Base-by-base conservation (phyloP, 2,797 vertebrate genomes). In the Peromyscus eremicus region DNA sequence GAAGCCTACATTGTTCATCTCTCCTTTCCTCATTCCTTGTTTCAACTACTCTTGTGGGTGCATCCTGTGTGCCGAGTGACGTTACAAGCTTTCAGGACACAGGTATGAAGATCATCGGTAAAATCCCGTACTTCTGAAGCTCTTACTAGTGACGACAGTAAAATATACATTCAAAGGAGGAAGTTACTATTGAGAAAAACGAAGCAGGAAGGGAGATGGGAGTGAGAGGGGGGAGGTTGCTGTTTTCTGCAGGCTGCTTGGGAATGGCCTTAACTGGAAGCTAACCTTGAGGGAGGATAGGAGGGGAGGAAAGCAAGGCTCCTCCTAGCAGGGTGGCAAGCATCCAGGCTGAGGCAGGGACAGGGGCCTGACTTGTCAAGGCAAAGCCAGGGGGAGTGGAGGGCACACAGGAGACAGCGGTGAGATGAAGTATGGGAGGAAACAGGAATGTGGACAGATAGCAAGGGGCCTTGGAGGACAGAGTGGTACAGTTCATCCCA, bases 41-140 rank as follows among this genome's bases (percentile, higher is more conserved):
- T 43, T 66, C 29, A 68, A 57, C 25, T 84, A 52, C 16, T n/a
- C 5, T 70, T 70, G 71, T 83, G 89, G 83, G n/a, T 75, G 32
- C 23, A 16, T 92, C 76, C 40, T 79, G 8, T 49, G 21, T 91
- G 21, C 83, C 40, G 32, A 75, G 11, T 34, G 64, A 90, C 76
- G 12, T 57, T 88, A 17, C 90, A 82, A 23, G 13, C n/a, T 21
- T n/a, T 23, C 62, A 83, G 71, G 75, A 73, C 75, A 73, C 27
- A 91, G 11, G 93, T 79, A 7, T 57, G 29, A 84, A 91, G 29
- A 87, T 81, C 70, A 62, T 73, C 62, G 73, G 70, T 83, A 73
- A 83, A 94, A 34, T 27, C 8, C 43, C 40, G 10, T 8, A 73
- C 14, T 76, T 23, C 52, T 80, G 32, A 60, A 89, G 6, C 16